Conservation (phyloP, 2,888 invertebrate species). For the Drosophila macrothrix region DNA sequence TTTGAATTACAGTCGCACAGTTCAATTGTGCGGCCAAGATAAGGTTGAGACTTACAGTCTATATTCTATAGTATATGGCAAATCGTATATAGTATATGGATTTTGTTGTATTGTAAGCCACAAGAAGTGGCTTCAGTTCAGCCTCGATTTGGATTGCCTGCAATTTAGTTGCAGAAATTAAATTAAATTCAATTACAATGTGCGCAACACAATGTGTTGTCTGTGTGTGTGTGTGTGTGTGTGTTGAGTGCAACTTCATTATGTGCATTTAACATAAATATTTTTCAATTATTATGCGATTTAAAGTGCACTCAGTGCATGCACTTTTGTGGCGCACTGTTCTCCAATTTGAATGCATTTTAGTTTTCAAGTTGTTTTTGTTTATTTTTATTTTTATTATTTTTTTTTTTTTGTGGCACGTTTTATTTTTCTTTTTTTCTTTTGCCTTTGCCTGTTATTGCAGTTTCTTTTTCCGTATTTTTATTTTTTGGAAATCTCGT, state of each 20-base stretch:
- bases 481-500: constrained; percentile 50
- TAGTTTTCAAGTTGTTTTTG: constrained; percentile 45
- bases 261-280: constrained; percentile 76
- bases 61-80: constrained; percentile 4
- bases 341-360: constrained; percentile 62
- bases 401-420: constrained; percentile 55
- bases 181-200: constrained; percentile 79
- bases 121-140: constrained; percentile 48
- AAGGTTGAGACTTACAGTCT: constrained; percentile 32
- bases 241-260: constrained; percentile 75
- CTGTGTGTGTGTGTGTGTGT: neutral
- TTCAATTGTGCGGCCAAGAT: constrained; percentile 49
- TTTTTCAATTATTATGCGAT: constrained; percentile 81
- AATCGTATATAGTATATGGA: neutral
- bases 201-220: constrained; percentile 38
- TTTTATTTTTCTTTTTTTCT: constrained; percentile 67
- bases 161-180: constrained; percentile 70
- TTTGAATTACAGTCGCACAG: constrained; percentile 56
- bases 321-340: constrained; percentile 63
- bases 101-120: constrained; percentile 20
- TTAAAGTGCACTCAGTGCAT: constrained; percentile 71
- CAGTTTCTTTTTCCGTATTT: constrained; percentile 58
- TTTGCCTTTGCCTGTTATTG: constrained; percentile 62
- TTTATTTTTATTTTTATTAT: constrained; percentile 20
- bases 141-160: constrained; percentile 58